Evolutionary conservation across 2,113 vertebrate genomes (phyloP).

Genomic region (Corythornis madagascariensis): DNA sequence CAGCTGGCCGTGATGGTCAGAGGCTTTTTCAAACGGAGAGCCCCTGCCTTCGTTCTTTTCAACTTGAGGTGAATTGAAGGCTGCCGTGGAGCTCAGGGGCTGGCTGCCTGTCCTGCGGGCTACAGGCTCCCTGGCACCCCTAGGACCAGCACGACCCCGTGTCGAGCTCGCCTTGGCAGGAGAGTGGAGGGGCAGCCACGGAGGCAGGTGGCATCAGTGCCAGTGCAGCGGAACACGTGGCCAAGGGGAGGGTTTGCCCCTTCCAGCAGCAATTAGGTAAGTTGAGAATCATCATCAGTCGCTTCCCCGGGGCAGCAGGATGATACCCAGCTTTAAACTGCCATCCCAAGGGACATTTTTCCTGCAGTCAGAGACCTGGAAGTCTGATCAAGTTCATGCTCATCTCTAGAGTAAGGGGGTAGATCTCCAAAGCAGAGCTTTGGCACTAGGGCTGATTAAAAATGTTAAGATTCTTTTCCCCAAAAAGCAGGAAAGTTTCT

Average conservation of each 20-base stretch:
- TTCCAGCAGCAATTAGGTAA: neutral
- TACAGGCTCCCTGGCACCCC: neutral
- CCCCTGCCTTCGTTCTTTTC: neutral
- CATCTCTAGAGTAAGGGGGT: rapidly evolving
- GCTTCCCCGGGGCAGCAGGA: neutral
- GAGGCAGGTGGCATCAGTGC: neutral
- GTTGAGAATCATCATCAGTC: rapidly evolving
- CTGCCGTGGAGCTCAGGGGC: rapidly evolving
- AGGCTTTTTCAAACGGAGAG: neutral
- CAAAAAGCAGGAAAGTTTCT: neutral
- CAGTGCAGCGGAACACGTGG: rapidly evolving
- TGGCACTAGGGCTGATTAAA: neutral
- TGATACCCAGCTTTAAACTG: neutral
- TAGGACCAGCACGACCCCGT: rapidly evolving
- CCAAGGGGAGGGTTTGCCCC: neutral
- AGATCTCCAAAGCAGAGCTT: neutral
- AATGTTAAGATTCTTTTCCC: neutral
- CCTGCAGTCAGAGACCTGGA: neutral
- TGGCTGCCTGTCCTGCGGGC: neutral
- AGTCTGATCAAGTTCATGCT: neutral
- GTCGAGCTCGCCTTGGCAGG: rapidly evolving
- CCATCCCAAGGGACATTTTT: neutral
- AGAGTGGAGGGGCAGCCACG: neutral
- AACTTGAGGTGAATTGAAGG: rapidly evolving
- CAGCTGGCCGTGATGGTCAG: neutral